Percentiles rank a stretch among this genome's conserved stretches.
Evolutionary conservation across 2,797 vertebrate species (phyloP).

Genomic region (Hypotaenidia philippensis): DNA sequence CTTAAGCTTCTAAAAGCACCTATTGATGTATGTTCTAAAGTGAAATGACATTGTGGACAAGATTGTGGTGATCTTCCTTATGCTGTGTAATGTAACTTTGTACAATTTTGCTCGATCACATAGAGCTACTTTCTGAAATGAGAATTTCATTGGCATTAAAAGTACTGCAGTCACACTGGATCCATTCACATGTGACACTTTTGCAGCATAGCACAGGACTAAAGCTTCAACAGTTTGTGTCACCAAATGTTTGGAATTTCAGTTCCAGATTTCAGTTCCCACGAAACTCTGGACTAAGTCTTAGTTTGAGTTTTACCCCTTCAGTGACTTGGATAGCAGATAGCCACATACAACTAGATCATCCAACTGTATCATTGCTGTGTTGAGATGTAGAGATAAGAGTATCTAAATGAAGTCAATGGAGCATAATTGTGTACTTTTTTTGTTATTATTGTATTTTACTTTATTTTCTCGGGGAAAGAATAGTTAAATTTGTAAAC

Average conservation of each 20-base stretch:
- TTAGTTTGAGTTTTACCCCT: not conserved
- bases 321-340: not conserved
- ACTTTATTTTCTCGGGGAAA: not conserved
- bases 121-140: not conserved
- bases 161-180: not conserved
- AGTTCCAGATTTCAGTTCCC: not conserved
- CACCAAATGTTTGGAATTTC: not conserved
- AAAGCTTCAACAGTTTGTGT: not conserved
- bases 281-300: not conserved
- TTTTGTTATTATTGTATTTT: not conserved
- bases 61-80: not conserved
- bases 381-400: not conserved
- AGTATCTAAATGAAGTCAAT: not conserved
- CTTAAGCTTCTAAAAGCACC: not conserved
- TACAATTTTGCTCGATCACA: too few relatives aligned
- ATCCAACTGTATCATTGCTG: not conserved
- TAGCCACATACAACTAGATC: accelerated
- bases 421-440: not conserved
- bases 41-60: not conserved
- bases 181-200: not conserved
- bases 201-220: not conserved
- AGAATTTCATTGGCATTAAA: not conserved
- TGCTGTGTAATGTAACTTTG: not conserved
- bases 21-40: not conserved
- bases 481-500: not conserved